Evolutionary conservation across 2,113 vertebrate species (phyloP).

Genomic region (Prionailurus bengalensis): DNA sequence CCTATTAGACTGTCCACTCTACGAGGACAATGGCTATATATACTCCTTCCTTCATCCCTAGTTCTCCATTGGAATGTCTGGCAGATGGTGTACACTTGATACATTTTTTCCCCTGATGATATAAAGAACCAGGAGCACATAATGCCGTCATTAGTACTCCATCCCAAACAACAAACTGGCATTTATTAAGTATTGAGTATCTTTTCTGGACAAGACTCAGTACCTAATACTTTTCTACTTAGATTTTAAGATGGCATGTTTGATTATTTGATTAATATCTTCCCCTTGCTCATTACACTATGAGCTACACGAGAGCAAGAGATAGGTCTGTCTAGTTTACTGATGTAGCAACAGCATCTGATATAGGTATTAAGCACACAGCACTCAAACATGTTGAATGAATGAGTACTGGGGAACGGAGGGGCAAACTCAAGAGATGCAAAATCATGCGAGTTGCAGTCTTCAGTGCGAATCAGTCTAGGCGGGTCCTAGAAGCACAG

Average conservation of each 20-base stretch:
- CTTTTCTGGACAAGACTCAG: background rate
- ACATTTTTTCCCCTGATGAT: background rate
- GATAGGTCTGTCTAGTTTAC: background rate
- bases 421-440: background rate
- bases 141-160: background rate
- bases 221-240: background rate
- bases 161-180: background rate
- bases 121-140: background rate
- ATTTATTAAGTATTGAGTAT: background rate
- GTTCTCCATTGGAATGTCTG: background rate
- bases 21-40: background rate
- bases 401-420: background rate
- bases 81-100: background rate
- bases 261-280: background rate
- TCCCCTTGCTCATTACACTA: background rate
- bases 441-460: background rate
- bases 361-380: background rate
- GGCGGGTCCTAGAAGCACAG: background rate
- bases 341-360: background rate
- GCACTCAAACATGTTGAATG: background rate
- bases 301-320: background rate
- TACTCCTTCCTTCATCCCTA: background rate
- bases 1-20: background rate
- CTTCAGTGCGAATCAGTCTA: background rate
- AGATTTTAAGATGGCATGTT: background rate